Conservation (phyloP, 1,140 invertebrate species). For the Cydia pomonella region DNA sequence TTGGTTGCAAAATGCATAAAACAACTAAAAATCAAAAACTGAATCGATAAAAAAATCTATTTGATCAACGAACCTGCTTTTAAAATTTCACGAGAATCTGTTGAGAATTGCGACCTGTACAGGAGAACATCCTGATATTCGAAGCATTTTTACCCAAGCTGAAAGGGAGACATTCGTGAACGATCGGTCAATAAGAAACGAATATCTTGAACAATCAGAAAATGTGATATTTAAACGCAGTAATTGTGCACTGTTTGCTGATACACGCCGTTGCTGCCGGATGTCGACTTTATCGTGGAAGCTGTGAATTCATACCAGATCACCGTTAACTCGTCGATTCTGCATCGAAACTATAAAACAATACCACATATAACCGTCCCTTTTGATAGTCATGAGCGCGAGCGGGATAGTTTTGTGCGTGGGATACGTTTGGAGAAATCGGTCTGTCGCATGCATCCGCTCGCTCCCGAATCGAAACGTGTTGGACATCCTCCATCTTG, state of each 20-base stretch:
- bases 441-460: constrained; percentile 19
- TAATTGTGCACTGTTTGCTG: constrained; percentile 18
- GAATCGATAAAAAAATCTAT: too few species aligned
- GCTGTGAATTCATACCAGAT: constrained; percentile 44
- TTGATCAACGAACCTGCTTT: too few species aligned
- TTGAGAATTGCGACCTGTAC: too few species aligned
- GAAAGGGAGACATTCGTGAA: too few species aligned
- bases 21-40: too few species aligned
- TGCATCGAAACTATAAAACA: not conserved
- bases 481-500: constrained; percentile 29
- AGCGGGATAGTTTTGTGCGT: not conserved
- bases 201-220: not conserved
- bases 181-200: too few species aligned
- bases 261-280: constrained; percentile 43
- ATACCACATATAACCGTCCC: constrained; percentile 7
- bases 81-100: too few species aligned
- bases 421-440: not conserved
- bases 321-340: constrained; percentile 50
- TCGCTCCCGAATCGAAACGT: constrained; percentile 21
- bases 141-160: too few species aligned
- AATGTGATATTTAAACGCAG: not conserved
- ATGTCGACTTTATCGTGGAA: constrained; percentile 54
- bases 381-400: not conserved
- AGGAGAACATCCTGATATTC: too few species aligned
- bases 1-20: too few species aligned